phyloP scores from a whole-genome alignment of 2,113 vertebrate genomes.

The Xiphophorus couchianus region DNA sequence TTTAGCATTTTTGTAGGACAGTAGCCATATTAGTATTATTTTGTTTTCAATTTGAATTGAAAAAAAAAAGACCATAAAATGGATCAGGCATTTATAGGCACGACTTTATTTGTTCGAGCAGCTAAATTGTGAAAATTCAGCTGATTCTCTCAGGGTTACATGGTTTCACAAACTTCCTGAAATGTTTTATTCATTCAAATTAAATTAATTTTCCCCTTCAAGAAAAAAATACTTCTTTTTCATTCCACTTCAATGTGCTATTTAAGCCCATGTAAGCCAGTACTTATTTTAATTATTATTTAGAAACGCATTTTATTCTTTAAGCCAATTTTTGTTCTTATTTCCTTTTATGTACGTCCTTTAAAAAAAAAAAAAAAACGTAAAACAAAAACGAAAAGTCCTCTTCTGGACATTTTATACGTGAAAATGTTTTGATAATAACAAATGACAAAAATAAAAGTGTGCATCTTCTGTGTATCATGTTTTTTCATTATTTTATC shows the following conservation, averaged over 20 bases:
- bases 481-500: background rate
- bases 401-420: constrained; percentile 60
- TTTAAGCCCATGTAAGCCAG: constrained; percentile 47
- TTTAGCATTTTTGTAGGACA: constrained; percentile 50
- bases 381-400: background rate
- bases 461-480: background rate
- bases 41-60: background rate
- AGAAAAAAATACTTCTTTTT: constrained; percentile 13
- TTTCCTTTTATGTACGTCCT: constrained; percentile 32
- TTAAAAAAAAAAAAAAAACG: constrained; percentile 8
- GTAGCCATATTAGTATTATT: constrained; percentile 49
- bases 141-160: constrained; percentile 73
- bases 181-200: constrained; percentile 9
- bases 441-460: constrained; percentile 33
- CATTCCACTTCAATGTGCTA: constrained; percentile 70
- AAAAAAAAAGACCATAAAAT: background rate
- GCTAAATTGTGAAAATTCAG: constrained; percentile 38
- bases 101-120: background rate
- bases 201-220: background rate
- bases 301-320: constrained; percentile 64
- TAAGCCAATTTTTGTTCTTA: constrained; percentile 32
- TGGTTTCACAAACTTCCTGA: constrained; percentile 52
- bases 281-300: constrained; percentile 65
- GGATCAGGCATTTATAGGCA: background rate
- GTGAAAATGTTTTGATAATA: constrained; percentile 69